phyloP scores from a whole-genome alignment of 2,113 vertebrate genomes.

The Corydoras maculifer region DNA sequence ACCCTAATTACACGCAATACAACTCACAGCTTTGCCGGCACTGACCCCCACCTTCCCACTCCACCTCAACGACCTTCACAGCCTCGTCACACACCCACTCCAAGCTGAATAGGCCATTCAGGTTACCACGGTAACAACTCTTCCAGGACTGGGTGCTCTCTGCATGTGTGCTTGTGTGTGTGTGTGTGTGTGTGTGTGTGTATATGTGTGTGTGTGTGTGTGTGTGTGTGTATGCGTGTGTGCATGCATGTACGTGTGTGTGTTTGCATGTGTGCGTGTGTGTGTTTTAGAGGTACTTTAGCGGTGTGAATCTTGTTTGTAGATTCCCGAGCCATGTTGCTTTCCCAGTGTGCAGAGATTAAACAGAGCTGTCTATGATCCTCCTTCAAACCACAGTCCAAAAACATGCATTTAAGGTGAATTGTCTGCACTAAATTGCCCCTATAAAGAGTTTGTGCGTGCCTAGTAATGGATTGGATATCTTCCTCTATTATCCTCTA shows the following conservation, averaged over 20 bases:
- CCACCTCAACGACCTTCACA: constrained; percentile 11
- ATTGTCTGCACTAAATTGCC: too few species aligned
- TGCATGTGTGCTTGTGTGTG: background rate
- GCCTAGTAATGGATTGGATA: too few species aligned
- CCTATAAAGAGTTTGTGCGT: too few species aligned
- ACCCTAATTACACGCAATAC: constrained; percentile 56
- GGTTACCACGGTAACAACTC: constrained; percentile 36
- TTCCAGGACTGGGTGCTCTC: background rate
- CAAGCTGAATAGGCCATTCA: constrained; percentile 18
- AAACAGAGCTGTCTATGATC: too few species aligned
- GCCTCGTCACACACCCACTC: constrained; percentile 18
- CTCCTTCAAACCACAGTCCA: too few species aligned
- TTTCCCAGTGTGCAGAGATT: background rate
- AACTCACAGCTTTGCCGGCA: constrained; percentile 42
- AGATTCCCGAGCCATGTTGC: background rate
- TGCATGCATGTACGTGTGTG: too few species aligned
- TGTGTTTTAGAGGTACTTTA: constrained; percentile 22
- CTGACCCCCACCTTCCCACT: constrained; percentile 17
- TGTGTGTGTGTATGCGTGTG: background rate
- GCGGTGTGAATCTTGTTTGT: constrained; percentile 16
- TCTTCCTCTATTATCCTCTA: too few species aligned
- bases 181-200: too few species aligned
- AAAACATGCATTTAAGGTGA: too few species aligned
- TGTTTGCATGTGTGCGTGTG: too few species aligned
- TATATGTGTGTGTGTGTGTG: too few species aligned